Evolutionary conservation across 2,797 vertebrate genomes (phyloP), one percentile per base, ranked within the genome.

Genomic region (Limosa lapponica): DNA sequence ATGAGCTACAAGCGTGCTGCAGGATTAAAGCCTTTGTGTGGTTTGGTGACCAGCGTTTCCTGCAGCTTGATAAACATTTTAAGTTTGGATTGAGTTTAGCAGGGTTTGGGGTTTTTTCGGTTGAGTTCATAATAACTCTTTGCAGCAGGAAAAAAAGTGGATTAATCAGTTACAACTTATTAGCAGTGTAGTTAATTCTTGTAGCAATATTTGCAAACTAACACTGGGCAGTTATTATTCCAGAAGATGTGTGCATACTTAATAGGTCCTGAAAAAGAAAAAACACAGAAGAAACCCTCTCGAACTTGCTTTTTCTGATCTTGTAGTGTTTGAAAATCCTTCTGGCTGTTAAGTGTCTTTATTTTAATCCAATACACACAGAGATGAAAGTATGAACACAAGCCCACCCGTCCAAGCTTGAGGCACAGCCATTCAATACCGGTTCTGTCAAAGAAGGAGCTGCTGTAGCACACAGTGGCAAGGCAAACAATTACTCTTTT

Each of bases 81-180:
- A 70, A 43, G 15, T 90, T 84, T 61, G 20, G 8, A 51, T 49
- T 62, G 25, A 77, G 11, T 81, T 83, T 71, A 73, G 19, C 25
- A 51, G 32, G 7, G 3, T 48, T 80, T 72, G 12, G 4, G 1
- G 0, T 0, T 5, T n/a, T 82, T 82, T 41, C 3, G 1, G 14
- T 16, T 46, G 3, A 36, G 86, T 77, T 41, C 3, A 2, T 82
- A 72, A 18, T 51, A 57, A 34, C 20, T 82, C 3, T 20, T 69
- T 73, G 43, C 20, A 80, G 16, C 13, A 73, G 43, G 5, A 75
- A 62, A 88, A 79, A 3, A 52, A 72, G 9, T 8, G 48, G 2
- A 72, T 88, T 71, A 4, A 48, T 43, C 17, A 36, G 2, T 58
- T 87, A 20, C 11, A 70, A 8, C 2, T 11, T 48, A 10, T 46